Conservation (phyloP, 2,888 invertebrate species). For the Orthosia cruda region DNA sequence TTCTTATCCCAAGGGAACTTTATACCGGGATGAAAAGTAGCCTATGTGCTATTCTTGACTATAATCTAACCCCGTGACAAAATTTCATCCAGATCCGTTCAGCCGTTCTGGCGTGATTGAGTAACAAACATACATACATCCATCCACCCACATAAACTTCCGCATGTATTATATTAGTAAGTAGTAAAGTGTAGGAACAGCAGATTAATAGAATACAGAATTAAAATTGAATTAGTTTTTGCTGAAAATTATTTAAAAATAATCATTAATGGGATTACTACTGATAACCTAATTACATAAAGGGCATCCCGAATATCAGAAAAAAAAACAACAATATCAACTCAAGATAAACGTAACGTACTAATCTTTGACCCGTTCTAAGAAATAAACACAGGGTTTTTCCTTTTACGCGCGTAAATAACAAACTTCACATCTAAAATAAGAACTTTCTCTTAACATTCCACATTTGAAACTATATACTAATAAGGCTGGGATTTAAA, state of each 20-base stretch:
- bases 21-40: too few species aligned
- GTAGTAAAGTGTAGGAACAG: neutral
- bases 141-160: too few species aligned
- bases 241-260: neutral
- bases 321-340: neutral
- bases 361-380: conserved; percentile 5
- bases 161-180: too few species aligned
- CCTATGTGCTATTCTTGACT: too few species aligned
- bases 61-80: too few species aligned
- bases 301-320: neutral
- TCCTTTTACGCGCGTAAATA: neutral
- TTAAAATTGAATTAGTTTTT: neutral
- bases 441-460: neutral
- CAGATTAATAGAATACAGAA: neutral
- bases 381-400: conserved; percentile 10
- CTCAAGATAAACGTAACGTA: conserved; percentile 1
- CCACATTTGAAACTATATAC: neutral
- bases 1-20: too few species aligned
- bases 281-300: conserved; percentile 3
- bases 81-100: too few species aligned
- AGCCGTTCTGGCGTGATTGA: too few species aligned
- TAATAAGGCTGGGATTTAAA: neutral
- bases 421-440: neutral
- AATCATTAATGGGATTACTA: neutral
- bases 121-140: too few species aligned